Percentiles rank a stretch among this genome's conserved stretches.
Conservation (phyloP, 2,888 invertebrate genomes). For the Xylota sylvarum region DNA sequence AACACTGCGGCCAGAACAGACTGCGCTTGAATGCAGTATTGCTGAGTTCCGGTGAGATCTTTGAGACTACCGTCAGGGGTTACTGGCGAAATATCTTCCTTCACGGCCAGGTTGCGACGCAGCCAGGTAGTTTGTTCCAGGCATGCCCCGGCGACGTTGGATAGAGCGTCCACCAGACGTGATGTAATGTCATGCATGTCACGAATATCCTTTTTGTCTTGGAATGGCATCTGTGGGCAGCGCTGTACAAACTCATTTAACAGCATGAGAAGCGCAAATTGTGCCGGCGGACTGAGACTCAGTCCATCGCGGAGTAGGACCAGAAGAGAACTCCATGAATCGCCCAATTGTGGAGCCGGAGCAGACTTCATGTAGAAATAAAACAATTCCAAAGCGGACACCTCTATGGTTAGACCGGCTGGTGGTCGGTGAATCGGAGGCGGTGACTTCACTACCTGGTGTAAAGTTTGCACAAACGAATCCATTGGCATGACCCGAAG, state of each 20-base stretch:
- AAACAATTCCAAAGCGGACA: slow-evolving; percentile 92
- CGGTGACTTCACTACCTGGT: slow-evolving; percentile 92
- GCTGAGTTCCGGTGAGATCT: slow-evolving; percentile 83
- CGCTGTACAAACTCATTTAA: slow-evolving; percentile 94
- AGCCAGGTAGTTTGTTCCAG: slow-evolving; percentile 96
- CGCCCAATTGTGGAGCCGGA: slow-evolving; percentile 89
- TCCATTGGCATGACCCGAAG: slow-evolving; percentile 94
- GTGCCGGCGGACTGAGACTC: slow-evolving; percentile 90
- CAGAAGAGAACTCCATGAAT: slow-evolving; percentile 92
- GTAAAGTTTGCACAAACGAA: slow-evolving; percentile 92
- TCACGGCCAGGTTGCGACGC: slow-evolving; percentile 91
- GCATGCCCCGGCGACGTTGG: slow-evolving; percentile 94
- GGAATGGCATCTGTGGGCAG: slow-evolving; percentile 89
- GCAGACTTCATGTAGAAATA: slow-evolving; percentile 90
- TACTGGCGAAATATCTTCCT: slow-evolving; percentile 86
- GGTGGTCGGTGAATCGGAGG: slow-evolving; percentile 86
- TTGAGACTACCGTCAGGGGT: slow-evolving; percentile 84
- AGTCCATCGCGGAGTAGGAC: slow-evolving; percentile 91
- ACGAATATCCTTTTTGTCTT: slow-evolving; percentile 92
- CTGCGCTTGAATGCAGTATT: slow-evolving; percentile 92
- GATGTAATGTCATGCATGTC: slow-evolving; percentile 92
- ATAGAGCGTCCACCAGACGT: slow-evolving; percentile 92
- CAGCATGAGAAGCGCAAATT: slow-evolving; percentile 91
- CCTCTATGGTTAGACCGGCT: slow-evolving; percentile 89
- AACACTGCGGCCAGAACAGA: slow-evolving; percentile 91